These are phyloP conservation scores for Drosophila eugracilis DNA, from an alignment of 1,140 invertebrate species.

Conservation along the genomic window DNA sequence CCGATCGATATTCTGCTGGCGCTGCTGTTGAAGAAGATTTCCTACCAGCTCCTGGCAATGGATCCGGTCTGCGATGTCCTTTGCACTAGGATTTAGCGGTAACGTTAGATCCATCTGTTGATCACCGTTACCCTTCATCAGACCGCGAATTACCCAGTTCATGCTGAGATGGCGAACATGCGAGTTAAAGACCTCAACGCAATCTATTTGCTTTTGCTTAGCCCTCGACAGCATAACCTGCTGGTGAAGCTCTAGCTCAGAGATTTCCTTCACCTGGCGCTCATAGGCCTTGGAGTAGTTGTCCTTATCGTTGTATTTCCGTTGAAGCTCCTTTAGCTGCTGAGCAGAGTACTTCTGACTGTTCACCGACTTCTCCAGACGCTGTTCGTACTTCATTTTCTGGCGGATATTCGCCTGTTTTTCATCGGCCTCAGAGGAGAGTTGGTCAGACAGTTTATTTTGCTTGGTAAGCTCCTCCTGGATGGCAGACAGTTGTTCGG, in stretches of 20 bases:
- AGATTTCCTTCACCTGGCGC: conserved; percentile 41
- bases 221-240: conserved; percentile 65
- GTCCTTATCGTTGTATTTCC: conserved; percentile 28
- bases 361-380: conserved; percentile 26
- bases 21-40: conserved; percentile 22
- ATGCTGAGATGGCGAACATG: conserved; percentile 41
- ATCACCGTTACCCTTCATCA: conserved; percentile 3
- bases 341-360: conserved; percentile 33
- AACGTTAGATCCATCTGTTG: conserved; percentile 40
- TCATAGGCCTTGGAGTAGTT: conserved; percentile 49
- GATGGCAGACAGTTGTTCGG: background rate
- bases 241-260: conserved; percentile 51
- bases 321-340: conserved; percentile 30
- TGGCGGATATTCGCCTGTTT: background rate
- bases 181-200: conserved; percentile 59
- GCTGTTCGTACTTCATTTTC: conserved; percentile 18
- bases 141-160: conserved; percentile 32
- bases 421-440: conserved; percentile 1
- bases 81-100: conserved; percentile 39
- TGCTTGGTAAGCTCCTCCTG: background rate
- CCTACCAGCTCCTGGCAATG: conserved; percentile 22
- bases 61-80: conserved; percentile 24
- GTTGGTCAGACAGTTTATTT: background rate
- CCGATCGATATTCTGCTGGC: conserved; percentile 12
- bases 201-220: conserved; percentile 67